Conservation (phyloP, 2,888 invertebrate genomes). For the Yponomeuta cagnagella region DNA sequence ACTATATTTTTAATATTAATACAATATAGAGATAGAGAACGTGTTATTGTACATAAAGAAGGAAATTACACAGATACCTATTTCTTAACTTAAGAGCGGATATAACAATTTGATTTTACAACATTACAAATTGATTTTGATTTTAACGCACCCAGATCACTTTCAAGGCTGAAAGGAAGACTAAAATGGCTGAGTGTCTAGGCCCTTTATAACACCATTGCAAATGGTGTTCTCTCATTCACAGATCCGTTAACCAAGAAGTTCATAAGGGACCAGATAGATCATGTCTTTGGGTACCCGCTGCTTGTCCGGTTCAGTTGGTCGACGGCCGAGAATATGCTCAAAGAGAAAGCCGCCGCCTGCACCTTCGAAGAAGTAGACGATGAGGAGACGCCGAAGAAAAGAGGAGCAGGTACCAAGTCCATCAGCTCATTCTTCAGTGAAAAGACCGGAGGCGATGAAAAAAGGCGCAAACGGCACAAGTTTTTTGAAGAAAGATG, state of each 20-base stretch:
- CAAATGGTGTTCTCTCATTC: constrained; percentile 25
- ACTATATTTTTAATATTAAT: too few relatives aligned
- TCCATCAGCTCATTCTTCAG: constrained; percentile 79
- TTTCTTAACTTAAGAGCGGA: too few relatives aligned
- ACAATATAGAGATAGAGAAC: too few relatives aligned
- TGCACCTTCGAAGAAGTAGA: constrained; percentile 84
- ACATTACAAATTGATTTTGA: too few relatives aligned
- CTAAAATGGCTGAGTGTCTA: too few relatives aligned
- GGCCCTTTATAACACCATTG: too few relatives aligned
- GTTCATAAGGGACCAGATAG: constrained; percentile 87
- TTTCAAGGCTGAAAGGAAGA: too few relatives aligned
- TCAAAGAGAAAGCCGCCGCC: constrained; percentile 82
- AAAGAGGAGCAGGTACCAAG: constrained; percentile 50
- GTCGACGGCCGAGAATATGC: constrained; percentile 92
- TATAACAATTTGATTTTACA: too few relatives aligned
- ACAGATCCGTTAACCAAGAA: constrained; percentile 95
- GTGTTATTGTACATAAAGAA: too few relatives aligned
- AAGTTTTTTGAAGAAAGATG: constrained; percentile 81
- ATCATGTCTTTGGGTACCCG: constrained; percentile 96
- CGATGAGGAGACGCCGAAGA: constrained; percentile 59
- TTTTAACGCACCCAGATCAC: too few relatives aligned
- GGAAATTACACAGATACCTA: too few relatives aligned
- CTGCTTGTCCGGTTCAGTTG: constrained; percentile 96
- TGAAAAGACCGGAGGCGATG: constrained; percentile 42
- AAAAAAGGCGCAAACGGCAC: constrained; percentile 71